A percentile compares a stretch with the other conserved stretches of the same genome.
Conservation (phyloP, 2,113 vertebrate genomes). For the Holacanthus passer region DNA sequence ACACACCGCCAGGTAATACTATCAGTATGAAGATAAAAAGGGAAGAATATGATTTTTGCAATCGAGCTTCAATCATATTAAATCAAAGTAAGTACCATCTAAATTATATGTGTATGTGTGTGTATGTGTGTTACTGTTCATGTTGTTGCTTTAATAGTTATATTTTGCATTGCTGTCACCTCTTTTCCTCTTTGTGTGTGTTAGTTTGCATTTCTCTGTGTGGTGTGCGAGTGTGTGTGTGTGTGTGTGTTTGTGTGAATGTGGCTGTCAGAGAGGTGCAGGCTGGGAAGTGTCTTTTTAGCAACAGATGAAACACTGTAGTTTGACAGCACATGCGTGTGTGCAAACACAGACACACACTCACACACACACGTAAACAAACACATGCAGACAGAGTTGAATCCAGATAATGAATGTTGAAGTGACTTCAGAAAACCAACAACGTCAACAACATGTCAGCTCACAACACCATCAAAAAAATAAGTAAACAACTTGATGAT, state of each 20-base stretch:
- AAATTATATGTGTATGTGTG: conserved; percentile 42
- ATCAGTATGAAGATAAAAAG: conserved; percentile 1
- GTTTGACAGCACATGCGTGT: conserved; percentile 69
- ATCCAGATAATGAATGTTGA: conserved; percentile 77
- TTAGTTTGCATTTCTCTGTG: conserved; percentile 11
- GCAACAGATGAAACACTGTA: conserved; percentile 77
- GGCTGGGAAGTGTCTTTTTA: conserved; percentile 72
- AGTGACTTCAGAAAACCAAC: conserved; percentile 70
- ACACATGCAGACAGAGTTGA: conserved; percentile 39
- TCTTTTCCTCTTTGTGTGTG: conserved; percentile 34
- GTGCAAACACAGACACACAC: conserved; percentile 15
- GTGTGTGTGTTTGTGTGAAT: conserved; percentile 19
- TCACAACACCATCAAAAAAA: conserved; percentile 59
- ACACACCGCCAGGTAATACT: conserved; percentile 24
- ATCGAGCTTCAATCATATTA: conserved; percentile 34
- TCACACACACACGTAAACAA: conserved; percentile 31
- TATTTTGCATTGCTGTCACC: conserved; percentile 58
- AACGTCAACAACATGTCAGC: conserved; percentile 69
- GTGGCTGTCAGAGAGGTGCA: conserved; percentile 73
- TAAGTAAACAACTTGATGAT: conserved; percentile 66
- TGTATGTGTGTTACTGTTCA: conserved; percentile 21
- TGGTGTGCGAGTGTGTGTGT: conserved; percentile 22
- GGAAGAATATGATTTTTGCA: not conserved
- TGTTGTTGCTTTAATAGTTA: conserved; percentile 55
- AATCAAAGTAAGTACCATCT: conserved; percentile 58